Conservation (phyloP, 2,888 invertebrate species). For the Artemia sp. region DNA sequence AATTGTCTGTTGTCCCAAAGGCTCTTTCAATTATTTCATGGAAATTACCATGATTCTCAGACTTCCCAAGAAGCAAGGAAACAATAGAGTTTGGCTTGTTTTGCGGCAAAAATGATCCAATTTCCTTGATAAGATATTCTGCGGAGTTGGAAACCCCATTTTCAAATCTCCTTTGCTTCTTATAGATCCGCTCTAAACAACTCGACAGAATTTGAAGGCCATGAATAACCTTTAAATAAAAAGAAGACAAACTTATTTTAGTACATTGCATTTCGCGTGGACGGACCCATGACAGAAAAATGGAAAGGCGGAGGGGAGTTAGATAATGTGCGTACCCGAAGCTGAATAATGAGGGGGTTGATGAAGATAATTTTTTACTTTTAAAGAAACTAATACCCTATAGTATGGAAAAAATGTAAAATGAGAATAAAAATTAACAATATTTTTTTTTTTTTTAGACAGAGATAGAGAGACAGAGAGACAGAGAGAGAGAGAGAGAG, state of each 20-base stretch:
- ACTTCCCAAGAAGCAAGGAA: background rate
- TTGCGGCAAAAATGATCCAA: background rate
- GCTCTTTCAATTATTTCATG: background rate
- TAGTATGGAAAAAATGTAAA: too few relatives aligned
- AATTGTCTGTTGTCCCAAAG: background rate
- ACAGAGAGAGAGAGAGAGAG: too few relatives aligned
- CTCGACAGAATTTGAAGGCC: conserved; percentile 17
- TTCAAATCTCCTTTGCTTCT: background rate
- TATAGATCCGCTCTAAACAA: conserved; percentile 6
- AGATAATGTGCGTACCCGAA: too few relatives aligned
- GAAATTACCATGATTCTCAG: background rate
- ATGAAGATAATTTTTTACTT: too few relatives aligned
- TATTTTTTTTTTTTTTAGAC: too few relatives aligned
- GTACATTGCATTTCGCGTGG: too few relatives aligned
- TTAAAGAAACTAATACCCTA: too few relatives aligned
- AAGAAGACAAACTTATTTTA: background rate
- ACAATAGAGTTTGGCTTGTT: background rate
- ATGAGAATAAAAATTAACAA: too few relatives aligned
- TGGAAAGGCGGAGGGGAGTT: too few relatives aligned
- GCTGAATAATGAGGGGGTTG: too few relatives aligned
- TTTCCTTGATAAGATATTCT: background rate
- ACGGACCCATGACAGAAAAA: too few relatives aligned
- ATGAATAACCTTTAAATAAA: conserved; percentile 10
- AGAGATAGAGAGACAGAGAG: too few relatives aligned
- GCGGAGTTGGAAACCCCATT: background rate